These are phyloP conservation scores for Rhynchotus rufescens DNA, from an alignment of 2,797 vertebrate species.

Conservation along the genomic window DNA sequence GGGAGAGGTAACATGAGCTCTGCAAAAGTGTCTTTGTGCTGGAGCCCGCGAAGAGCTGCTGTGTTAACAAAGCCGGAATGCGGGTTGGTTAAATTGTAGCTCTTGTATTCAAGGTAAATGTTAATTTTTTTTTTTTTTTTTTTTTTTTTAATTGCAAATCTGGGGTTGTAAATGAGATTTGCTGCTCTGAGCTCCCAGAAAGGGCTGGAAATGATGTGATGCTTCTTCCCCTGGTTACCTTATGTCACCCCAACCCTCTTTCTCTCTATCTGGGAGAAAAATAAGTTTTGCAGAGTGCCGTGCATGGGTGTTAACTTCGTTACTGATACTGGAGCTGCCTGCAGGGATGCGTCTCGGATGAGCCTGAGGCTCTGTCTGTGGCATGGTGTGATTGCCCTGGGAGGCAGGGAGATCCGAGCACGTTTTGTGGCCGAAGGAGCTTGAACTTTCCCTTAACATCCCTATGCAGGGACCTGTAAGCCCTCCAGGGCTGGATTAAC, in stretches of 20 bases:
- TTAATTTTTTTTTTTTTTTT: not conserved
- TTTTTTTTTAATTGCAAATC: slow-evolving; percentile 44
- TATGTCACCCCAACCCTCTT: not conserved
- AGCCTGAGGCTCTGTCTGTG: not conserved
- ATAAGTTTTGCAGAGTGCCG: not conserved
- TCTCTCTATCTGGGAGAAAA: not conserved
- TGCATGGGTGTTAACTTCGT: not conserved
- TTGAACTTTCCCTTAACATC: not conserved
- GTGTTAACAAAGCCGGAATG: slow-evolving; percentile 9
- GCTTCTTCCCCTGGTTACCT: not conserved
- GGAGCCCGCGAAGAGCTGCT: not conserved
- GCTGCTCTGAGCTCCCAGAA: not conserved
- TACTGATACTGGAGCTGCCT: not conserved
- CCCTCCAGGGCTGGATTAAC: not conserved
- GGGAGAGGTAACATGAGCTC: slow-evolving; percentile 37
- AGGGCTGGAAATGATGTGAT: slow-evolving; percentile 14
- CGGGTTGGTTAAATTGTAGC: not conserved
- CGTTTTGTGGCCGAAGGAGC: not conserved
- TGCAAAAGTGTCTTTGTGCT: slow-evolving; percentile 34
- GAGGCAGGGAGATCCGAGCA: not conserved
- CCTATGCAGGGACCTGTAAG: not conserved
- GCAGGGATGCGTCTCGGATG: not conserved
- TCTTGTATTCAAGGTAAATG: slow-evolving; percentile 10
- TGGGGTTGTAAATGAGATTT: slow-evolving; percentile 13
- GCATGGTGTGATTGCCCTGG: not conserved